Base-by-base conservation (phyloP, 1,140 invertebrate genomes). In the Leucophenga varia region DNA sequence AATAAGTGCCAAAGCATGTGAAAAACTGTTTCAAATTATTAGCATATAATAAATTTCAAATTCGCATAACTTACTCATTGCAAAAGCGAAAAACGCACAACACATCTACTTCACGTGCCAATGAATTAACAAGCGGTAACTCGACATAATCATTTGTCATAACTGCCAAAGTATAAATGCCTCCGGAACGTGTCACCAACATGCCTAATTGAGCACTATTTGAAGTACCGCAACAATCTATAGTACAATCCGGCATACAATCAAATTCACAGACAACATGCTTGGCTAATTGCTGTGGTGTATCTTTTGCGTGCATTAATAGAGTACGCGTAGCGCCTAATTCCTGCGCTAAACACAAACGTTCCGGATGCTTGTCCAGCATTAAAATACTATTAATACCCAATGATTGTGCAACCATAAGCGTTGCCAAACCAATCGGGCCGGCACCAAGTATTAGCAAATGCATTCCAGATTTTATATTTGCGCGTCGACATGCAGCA, bases 401-500 rank as follows among this genome's bases (percentile, higher is more conserved):
- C 85, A 93, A 90, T 0, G 93, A 87, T 79, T 89, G 90, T 3
- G 94, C 94, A 13, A 86, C 81, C 12, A 97, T 60, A 38, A 97
- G 68, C 17, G 83, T 88, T 1, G 96, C 85, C 6, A 97, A 79
- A 18, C 95, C 95, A 59, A 97, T 96, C 9, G 93, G 92, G 30
- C 93, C 95, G 22, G 93, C 91, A 14, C 95, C 95, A 45, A 89
- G 80, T 55, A 98, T 86, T 2, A 98, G 80, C 28, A 97, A 84
- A 1, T 91, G 91, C 17, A 75, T 6, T 87, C 80, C 21, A 75
- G n/a, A n/a, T n/a, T n/a, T n/a, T n/a, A 80, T 43, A 93, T 82
- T 80, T 3, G 84, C 93, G 42, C 92, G 81, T 52, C 87, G 82
- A 61, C 93, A 96, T 32, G 92, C 92, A 76, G 93, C 1, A 97